phyloP scores from a whole-genome alignment of 2,797 vertebrate species.

The Hypotaenidia philippensis region DNA sequence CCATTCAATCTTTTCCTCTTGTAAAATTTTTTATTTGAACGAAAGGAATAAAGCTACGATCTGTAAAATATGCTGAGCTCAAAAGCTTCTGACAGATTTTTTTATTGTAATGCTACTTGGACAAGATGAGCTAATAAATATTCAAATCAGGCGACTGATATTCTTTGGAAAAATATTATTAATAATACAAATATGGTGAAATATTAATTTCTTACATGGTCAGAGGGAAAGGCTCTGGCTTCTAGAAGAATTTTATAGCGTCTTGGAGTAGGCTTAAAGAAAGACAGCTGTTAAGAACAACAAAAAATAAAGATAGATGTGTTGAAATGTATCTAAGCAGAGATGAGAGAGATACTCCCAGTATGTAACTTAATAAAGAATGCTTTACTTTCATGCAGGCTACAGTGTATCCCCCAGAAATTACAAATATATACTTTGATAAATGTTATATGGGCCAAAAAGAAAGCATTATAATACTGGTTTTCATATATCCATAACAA shows the following conservation, averaged over 20 bases:
- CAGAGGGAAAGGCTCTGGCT: constrained; percentile 93
- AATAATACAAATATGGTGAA: constrained; percentile 75
- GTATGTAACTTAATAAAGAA: constrained; percentile 18
- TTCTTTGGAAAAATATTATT: constrained; percentile 57
- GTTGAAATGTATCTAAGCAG: constrained; percentile 15
- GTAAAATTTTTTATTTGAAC: constrained; percentile 76
- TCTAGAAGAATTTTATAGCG: constrained; percentile 94
- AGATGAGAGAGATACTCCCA: not conserved
- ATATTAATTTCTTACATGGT: constrained; percentile 89
- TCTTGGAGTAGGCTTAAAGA: constrained; percentile 91
- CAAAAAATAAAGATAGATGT: not conserved
- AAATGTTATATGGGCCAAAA: not conserved
- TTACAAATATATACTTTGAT: not conserved
- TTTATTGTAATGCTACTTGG: constrained; percentile 68
- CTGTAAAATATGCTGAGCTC: constrained; percentile 74
- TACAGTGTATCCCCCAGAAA: constrained; percentile 22
- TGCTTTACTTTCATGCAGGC: not conserved
- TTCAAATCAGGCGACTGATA: constrained; percentile 66
- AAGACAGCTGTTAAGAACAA: constrained; percentile 87
- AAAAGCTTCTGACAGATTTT: constrained; percentile 74
- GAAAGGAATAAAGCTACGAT: constrained; percentile 73
- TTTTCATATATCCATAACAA: not conserved
- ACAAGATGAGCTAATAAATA: constrained; percentile 76
- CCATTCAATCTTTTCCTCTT: constrained; percentile 69
- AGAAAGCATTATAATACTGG: not conserved